phyloP scores from a whole-genome alignment of 2,797 vertebrate species.

The Anas capensis region DNA sequence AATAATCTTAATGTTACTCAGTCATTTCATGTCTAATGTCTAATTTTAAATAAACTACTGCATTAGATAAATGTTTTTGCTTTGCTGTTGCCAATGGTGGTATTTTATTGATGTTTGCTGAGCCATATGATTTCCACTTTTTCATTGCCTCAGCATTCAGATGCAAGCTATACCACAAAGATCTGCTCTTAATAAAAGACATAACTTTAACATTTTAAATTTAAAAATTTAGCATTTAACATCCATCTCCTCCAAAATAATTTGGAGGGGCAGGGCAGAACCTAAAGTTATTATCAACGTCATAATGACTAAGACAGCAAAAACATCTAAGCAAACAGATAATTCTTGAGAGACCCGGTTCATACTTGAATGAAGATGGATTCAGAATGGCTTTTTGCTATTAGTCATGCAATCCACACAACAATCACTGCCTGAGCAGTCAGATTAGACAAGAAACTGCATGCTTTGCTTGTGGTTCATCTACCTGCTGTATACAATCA shows the following conservation, averaged over 20 bases:
- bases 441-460: slow-evolving; percentile 63
- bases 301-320: background rate
- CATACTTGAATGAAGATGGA: slow-evolving; percentile 18
- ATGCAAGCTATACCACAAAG: background rate
- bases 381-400: background rate
- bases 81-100: background rate
- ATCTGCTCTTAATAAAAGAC: background rate
- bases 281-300: background rate
- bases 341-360: background rate
- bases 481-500: background rate
- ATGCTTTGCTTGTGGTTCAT: slow-evolving; percentile 2
- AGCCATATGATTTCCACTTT: background rate
- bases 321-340: background rate
- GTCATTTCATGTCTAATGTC: background rate
- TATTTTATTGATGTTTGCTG: background rate
- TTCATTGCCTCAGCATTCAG: background rate
- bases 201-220: too few relatives aligned
- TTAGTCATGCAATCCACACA: slow-evolving; percentile 52
- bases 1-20: background rate
- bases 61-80: background rate
- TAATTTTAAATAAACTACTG: background rate
- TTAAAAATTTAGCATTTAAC: too few relatives aligned
- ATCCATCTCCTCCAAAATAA: background rate
- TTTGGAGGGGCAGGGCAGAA: background rate
- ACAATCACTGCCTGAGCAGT: slow-evolving; percentile 17